A percentile compares a stretch with the other conserved stretches of the same genome.
These are phyloP conservation scores for Furcifer pardalis DNA, from an alignment of 2,797 vertebrate genomes.

Conservation along the genomic window DNA sequence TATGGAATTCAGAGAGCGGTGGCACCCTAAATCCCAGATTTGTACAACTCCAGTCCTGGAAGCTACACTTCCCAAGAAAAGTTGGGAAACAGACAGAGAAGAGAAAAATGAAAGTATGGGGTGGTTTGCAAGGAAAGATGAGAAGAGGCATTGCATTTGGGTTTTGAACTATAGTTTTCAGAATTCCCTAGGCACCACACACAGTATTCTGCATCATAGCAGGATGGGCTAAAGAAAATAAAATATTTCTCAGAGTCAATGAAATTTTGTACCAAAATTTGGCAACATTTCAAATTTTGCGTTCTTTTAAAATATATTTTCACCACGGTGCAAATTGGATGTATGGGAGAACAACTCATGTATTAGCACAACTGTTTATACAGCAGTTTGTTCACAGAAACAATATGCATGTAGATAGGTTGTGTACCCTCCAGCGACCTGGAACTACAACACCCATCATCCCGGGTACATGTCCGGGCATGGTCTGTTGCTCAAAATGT, in stretches of 20 bases:
- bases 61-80: background rate
- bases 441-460: background rate
- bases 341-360: background rate
- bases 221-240: background rate
- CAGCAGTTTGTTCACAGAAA: background rate
- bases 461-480: background rate
- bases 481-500: background rate
- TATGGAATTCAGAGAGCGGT: no score
- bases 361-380: no score
- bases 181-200: no score
- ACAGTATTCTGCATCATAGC: no score
- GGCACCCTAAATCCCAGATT: no score
- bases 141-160: background rate
- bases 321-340: background rate
- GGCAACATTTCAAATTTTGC: background rate
- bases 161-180: background rate
- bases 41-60: background rate
- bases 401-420: background rate
- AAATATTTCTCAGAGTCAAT: background rate
- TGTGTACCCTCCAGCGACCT: background rate
- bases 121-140: background rate
- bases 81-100: background rate
- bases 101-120: background rate
- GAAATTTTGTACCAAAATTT: background rate
- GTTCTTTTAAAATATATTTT: background rate